phyloP scores from a whole-genome alignment of 2,888 invertebrate genomes.

The Mellilla xanthometata region DNA sequence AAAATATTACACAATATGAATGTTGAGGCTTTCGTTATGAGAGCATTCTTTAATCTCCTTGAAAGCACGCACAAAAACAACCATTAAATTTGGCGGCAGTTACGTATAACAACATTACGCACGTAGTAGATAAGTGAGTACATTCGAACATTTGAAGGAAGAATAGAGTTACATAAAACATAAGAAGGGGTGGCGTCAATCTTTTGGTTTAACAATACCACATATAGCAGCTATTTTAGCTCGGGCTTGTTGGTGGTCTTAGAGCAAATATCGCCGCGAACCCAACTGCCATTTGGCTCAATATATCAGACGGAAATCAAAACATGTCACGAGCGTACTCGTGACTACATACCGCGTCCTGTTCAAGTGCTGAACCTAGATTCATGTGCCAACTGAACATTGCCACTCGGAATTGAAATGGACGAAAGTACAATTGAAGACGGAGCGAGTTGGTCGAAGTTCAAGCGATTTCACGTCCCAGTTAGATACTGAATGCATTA shows the following conservation, averaged over 20 bases:
- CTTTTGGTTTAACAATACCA: too few species aligned
- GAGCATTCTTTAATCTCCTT: slow-evolving; percentile 8
- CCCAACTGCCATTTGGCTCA: slow-evolving; percentile 23
- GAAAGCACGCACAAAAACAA: slow-evolving; percentile 16
- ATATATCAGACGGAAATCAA: slow-evolving; percentile 48
- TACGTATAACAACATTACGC: slow-evolving; percentile 10
- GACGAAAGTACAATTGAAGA: slow-evolving; percentile 24
- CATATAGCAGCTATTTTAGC: slow-evolving; percentile 11
- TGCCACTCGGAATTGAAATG: slow-evolving; percentile 24
- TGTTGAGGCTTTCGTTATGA: slow-evolving; percentile 14
- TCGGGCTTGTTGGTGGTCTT: too few species aligned
- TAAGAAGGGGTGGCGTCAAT: too few species aligned
- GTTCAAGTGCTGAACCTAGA: slow-evolving; percentile 30
- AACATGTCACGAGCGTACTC: slow-evolving; percentile 50
- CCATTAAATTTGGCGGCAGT: slow-evolving; percentile 6
- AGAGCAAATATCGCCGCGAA: slow-evolving; percentile 29
- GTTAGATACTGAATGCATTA: slow-evolving; percentile 14
- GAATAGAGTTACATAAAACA: too few species aligned
- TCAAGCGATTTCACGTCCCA: slow-evolving; percentile 16
- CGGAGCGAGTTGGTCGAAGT: slow-evolving; percentile 13
- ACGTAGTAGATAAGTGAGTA: neutral
- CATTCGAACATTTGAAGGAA: neutral
- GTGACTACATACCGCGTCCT: slow-evolving; percentile 37
- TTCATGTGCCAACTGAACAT: slow-evolving; percentile 28
- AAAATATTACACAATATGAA: slow-evolving; percentile 15